Conservation (phyloP, 2,797 vertebrate genomes). For the Lagodon rhomboides region DNA sequence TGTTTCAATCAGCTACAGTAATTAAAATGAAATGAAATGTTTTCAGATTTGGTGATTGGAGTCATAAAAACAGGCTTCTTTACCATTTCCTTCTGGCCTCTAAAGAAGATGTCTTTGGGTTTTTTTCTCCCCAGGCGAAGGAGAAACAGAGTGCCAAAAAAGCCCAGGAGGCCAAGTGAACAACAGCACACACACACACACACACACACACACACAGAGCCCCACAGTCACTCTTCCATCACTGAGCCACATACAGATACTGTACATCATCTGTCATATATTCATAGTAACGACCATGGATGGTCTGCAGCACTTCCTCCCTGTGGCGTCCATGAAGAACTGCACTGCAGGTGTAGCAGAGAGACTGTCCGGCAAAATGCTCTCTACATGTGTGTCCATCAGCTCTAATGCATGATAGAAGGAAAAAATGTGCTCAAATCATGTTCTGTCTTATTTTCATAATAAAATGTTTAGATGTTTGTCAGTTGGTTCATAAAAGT, state of each 20-base stretch:
- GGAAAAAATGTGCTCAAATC: conserved; percentile 75
- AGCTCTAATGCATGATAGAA: conserved; percentile 77
- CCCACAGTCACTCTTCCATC: conserved; percentile 49
- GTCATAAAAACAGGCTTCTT: background rate
- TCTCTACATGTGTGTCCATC: conserved; percentile 59
- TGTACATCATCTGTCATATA: conserved; percentile 48
- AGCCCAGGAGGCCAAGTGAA: conserved; percentile 96
- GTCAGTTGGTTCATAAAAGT: conserved; percentile 13
- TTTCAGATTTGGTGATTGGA: background rate
- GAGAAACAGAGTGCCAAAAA: conserved; percentile 98
- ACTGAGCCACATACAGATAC: conserved; percentile 54
- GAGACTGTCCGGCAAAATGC: conserved; percentile 40
- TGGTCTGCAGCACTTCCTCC: conserved; percentile 45
- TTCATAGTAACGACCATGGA: conserved; percentile 48
- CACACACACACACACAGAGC: conserved; percentile 21
- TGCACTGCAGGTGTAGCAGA: conserved; percentile 62
- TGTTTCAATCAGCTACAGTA: background rate
- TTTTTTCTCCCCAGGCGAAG: conserved; percentile 88
- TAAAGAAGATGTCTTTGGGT: conserved; percentile 18
- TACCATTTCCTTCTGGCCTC: background rate
- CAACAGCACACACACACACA: conserved; percentile 44
- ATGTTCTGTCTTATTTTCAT: conserved; percentile 87
- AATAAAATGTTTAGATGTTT: conserved; percentile 85
- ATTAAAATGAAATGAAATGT: background rate
- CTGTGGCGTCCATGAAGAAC: conserved; percentile 54